Conservation (phyloP, 2,888 invertebrate genomes). For the Callosobruchus maculatus region DNA sequence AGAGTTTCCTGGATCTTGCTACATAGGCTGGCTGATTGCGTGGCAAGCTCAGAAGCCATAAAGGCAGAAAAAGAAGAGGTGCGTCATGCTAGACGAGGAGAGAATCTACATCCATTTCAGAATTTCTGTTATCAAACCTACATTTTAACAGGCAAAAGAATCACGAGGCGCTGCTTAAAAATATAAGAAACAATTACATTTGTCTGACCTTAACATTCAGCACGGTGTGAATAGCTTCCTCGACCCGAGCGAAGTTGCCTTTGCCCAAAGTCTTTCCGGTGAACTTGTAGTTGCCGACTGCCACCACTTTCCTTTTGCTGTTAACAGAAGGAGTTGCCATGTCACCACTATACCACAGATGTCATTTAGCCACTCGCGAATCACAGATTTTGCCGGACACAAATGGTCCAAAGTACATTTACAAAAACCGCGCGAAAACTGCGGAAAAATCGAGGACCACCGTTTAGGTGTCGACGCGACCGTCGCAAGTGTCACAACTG, state of each 20-base stretch:
- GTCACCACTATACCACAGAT: slow-evolving; percentile 8
- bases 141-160: too few relatives aligned
- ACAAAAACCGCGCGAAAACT: too few relatives aligned
- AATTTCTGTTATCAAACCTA: too few relatives aligned
- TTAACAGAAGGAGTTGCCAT: slow-evolving; percentile 34
- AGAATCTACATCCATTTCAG: too few relatives aligned
- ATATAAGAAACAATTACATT: not conserved
- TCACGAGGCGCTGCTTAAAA: too few relatives aligned
- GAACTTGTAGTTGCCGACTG: slow-evolving; percentile 69
- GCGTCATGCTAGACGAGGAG: too few relatives aligned
- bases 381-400: not conserved
- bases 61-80: too few relatives aligned
- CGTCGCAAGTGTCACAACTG: not conserved
- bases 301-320: slow-evolving; percentile 49
- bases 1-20: too few relatives aligned
- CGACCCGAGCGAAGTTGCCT: slow-evolving; percentile 73
- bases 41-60: too few relatives aligned
- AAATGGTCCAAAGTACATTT: not conserved
- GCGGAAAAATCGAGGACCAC: not conserved
- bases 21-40: too few relatives aligned
- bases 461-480: not conserved
- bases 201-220: slow-evolving; percentile 63
- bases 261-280: slow-evolving; percentile 68
- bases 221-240: slow-evolving; percentile 66
- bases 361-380: not conserved